phyloP scores from a whole-genome alignment of 2,888 invertebrate species.

The Desoria tigrina region DNA sequence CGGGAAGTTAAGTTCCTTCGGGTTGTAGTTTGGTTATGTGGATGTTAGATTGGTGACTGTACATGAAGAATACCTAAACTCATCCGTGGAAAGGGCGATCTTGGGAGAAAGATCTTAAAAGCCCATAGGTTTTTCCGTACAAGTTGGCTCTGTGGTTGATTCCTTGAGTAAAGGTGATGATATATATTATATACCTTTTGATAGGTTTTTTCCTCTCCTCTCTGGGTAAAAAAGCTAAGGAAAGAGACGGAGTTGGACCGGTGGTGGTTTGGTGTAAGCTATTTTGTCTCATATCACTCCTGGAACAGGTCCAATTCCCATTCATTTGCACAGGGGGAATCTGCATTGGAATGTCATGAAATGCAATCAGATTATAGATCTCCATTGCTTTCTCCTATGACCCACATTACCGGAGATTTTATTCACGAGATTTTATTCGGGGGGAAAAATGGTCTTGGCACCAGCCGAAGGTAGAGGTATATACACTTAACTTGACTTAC shows the following conservation, averaged over 20 bases:
- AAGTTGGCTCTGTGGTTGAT: too few species aligned
- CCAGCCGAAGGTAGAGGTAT: constrained; percentile 12
- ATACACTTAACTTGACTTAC: constrained; percentile 5
- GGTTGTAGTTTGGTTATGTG: too few species aligned
- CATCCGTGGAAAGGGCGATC: too few species aligned
- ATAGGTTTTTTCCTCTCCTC: too few species aligned
- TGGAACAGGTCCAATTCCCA: constrained; percentile 46
- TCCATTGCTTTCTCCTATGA: constrained; percentile 33
- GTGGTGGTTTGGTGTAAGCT: neutral
- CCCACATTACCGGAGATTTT: constrained; percentile 45
- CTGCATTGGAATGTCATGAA: constrained; percentile 49
- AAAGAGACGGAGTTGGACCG: too few species aligned
- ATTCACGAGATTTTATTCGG: constrained; percentile 26
- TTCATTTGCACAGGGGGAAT: constrained; percentile 46
- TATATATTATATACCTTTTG: too few species aligned
- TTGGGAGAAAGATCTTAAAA: too few species aligned
- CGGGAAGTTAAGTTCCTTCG: neutral
- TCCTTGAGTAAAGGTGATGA: too few species aligned
- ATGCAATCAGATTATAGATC: constrained; percentile 44
- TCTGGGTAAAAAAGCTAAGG: too few species aligned
- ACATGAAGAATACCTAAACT: too few species aligned
- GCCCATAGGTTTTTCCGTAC: too few species aligned
- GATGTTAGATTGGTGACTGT: too few species aligned
- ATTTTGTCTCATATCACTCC: constrained; percentile 17
- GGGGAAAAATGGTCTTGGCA: constrained; percentile 30